Evolutionary conservation across 2,888 invertebrate genomes (phyloP), one percentile per base, ranked within the genome.

Genomic region (Orchestes rusci): DNA sequence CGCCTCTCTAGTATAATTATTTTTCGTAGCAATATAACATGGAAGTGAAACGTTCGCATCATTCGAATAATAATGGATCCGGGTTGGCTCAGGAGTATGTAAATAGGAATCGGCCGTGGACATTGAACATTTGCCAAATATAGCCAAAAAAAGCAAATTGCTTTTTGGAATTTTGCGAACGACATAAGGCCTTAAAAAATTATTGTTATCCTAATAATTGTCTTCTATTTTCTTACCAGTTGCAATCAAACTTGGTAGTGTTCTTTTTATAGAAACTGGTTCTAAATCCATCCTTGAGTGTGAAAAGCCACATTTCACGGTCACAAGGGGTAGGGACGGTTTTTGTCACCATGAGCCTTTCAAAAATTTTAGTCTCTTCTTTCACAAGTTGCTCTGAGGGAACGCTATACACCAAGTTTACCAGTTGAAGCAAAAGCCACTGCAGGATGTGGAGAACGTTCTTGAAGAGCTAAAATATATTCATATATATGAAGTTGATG

Each of bases 241-340:
- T 76, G 62, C 50, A 84, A 59, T 77, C 49, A 39, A 60, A 60
- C 44, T 61, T 63, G 2, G 53, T 53, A 5, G 48, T 51, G n/a
- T 50, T 53, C 16, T 56, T 54, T 1, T 51, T 39, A 30, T 53
- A 58, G 12, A 45, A 52, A 23, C 48, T 59, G 1, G 52, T 35
- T 2, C 46, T 51, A 44, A 61, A 63, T 15, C 39, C 43, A 4
- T 48, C 39, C 23, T 53, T 55, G 28, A 65, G 56, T 17, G 62
- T 67, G 51, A 65, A 68, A 34, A 69, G 54, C 59, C 63, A 64
- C 53, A 63, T 59, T 51, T 86, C 80, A 63, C 87, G 76, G 65
- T 92, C 92, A 64, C 92, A 93, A 3, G 90, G 84, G 43, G 86
- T 83, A 1, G 88, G 87, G 32, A 84, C 73, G 0, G 91, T 91